Base-by-base conservation (phyloP, 2,888 invertebrate genomes). In the Philonicus albiceps region DNA sequence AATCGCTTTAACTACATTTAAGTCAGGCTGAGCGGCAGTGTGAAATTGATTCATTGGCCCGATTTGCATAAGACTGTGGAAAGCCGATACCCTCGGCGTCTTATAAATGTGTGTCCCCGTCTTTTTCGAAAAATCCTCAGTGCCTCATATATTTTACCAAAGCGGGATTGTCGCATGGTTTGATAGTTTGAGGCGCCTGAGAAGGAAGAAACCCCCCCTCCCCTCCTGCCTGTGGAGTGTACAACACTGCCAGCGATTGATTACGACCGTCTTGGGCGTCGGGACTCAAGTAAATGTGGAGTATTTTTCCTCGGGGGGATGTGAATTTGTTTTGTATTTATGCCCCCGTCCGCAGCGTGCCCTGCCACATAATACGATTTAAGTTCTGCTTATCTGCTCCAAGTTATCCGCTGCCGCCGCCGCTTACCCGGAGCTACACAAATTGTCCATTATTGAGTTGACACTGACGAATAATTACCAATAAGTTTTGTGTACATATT, bases 381-480 rank as follows among this genome's bases (percentile, higher is more conserved):
- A 81, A 84, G 84, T 84, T 84, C 73, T 73, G 73, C 84, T 84
- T 84, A 84, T 84, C 84, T 84, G 16, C 43, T n/a, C 19, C 43
- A 55, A 53, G 73, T 84, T 73, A 40, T 16, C 7, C 40, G 30
- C 55, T 75, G 19, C 34, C 8, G 27, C 7, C 40, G 30, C 55
- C 85, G 19, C 34, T n/a, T 53, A 53, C 85, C 84, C 81, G 31
- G 85, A 34, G 80, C 72, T 80, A 86, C 87, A 88, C 85, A 88
- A 88, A 87, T 88, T 88, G 86, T 88, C 88, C 88, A 88, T 88
- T 88, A 87, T 87, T 87, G 76, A 40, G 31, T 40, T 88, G 88
- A 88, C 88, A 87, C 86, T 88, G 88, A 88, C 86, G 87, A 87
- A 88, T 88, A 88, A 88, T 88, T 88, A 88, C 88, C 87, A 87